Evolutionary conservation across 2,113 vertebrate genomes (phyloP).

Genomic region (Arizona elegans): DNA sequence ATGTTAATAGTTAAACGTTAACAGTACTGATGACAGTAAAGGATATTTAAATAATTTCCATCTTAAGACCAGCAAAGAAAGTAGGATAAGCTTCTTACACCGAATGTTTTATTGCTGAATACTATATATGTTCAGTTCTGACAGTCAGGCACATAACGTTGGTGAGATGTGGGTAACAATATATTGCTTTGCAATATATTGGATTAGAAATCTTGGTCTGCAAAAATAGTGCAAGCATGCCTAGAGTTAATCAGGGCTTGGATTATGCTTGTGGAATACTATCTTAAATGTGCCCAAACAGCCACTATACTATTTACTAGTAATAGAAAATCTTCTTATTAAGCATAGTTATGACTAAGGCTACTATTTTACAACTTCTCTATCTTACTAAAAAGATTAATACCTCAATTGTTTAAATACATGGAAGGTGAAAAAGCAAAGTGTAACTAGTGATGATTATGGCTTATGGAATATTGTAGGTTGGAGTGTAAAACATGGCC

Average conservation of each 20-base stretch:
- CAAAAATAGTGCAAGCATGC: not conserved
- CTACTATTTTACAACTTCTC: not conserved
- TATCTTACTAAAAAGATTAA: not conserved
- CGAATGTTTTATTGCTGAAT: conserved; percentile 20
- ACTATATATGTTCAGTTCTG: not conserved
- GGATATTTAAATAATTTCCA: not conserved
- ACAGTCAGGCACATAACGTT: not conserved
- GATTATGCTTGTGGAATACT: not conserved
- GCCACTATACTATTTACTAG: not conserved
- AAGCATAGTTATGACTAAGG: not conserved
- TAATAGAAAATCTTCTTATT: not conserved
- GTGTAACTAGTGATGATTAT: not conserved
- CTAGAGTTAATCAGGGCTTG: not conserved
- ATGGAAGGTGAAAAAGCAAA: not conserved
- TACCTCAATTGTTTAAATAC: not conserved
- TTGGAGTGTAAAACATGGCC: not conserved
- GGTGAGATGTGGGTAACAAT: not conserved
- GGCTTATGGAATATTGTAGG: not conserved
- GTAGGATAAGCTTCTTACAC: conserved; percentile 3
- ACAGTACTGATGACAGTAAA: not conserved
- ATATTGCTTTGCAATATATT: not conserved
- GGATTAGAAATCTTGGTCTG: not conserved
- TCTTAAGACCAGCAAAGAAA: conserved; percentile 2
- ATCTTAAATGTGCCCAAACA: not conserved
- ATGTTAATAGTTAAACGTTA: too few species aligned